phyloP scores from a whole-genome alignment of 2,797 vertebrate species.

The Ceryle rudis region DNA sequence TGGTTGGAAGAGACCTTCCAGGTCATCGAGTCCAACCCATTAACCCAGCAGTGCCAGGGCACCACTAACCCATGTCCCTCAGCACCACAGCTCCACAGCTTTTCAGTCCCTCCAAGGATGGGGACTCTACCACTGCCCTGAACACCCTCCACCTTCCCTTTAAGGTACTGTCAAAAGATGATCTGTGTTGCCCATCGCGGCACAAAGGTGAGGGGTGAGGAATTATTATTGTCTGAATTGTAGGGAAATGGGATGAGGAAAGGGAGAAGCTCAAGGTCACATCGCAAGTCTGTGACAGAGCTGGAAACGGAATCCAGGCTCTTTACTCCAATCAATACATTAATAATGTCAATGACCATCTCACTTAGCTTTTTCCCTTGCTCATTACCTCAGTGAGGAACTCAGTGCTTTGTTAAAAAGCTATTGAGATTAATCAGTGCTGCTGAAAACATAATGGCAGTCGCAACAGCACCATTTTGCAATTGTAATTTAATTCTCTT shows the following conservation, averaged over 20 bases:
- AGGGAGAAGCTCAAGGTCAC: not conserved
- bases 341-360: not conserved
- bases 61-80: not conserved
- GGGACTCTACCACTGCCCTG: not conserved
- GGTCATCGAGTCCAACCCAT: not conserved
- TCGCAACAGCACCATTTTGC: accelerated
- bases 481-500: accelerated
- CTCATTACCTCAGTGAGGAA: not conserved
- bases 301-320: not conserved
- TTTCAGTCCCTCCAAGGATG: not conserved
- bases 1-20: not conserved
- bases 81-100: not conserved
- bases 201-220: not conserved
- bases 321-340: not conserved
- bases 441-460: not conserved
- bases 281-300: accelerated
- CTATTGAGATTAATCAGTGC: not conserved
- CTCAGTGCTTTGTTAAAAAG: not conserved
- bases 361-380: not conserved
- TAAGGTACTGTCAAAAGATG: not conserved
- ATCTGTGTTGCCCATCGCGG: not conserved
- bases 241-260: not conserved
- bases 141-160: not conserved
- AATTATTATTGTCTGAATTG: not conserved
- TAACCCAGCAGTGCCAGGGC: not conserved